phyloP scores from a whole-genome alignment of 2,113 vertebrate genomes.

The Pipra filicauda region DNA sequence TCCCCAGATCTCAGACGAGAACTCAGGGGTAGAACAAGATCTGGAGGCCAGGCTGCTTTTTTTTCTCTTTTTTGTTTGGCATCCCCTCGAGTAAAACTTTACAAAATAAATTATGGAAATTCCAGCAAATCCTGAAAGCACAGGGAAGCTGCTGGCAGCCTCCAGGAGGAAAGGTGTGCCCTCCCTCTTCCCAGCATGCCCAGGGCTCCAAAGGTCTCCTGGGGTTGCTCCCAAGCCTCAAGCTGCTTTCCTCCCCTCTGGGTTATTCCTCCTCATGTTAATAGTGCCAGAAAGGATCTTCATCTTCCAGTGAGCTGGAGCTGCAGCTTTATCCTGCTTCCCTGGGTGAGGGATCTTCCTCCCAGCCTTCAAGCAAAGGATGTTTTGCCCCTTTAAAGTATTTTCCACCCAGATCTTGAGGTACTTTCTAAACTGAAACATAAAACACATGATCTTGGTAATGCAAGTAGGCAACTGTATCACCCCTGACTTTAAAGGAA shows the following conservation, averaged over 20 bases:
- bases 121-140: not conserved
- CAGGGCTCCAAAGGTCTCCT: not conserved
- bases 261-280: not conserved
- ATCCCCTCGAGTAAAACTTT: not conserved
- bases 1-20: not conserved
- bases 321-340: not conserved
- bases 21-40: not conserved
- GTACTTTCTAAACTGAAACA: not conserved
- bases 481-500: not conserved
- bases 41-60: not conserved
- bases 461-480: not conserved
- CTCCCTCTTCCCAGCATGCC: not conserved
- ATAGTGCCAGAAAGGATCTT: not conserved
- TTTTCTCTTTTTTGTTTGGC: not conserved
- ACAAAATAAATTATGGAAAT: constrained; percentile 3
- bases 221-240: not conserved
- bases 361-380: not conserved
- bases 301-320: not conserved
- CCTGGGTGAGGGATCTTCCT: not conserved
- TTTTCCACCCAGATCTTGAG: not conserved
- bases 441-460: not conserved
- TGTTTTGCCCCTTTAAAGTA: not conserved
- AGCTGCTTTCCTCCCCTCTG: not conserved
- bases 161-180: not conserved
- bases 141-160: not conserved